Conservation (phyloP, 2,888 invertebrate genomes). For the Tetragonula carbonaria region DNA sequence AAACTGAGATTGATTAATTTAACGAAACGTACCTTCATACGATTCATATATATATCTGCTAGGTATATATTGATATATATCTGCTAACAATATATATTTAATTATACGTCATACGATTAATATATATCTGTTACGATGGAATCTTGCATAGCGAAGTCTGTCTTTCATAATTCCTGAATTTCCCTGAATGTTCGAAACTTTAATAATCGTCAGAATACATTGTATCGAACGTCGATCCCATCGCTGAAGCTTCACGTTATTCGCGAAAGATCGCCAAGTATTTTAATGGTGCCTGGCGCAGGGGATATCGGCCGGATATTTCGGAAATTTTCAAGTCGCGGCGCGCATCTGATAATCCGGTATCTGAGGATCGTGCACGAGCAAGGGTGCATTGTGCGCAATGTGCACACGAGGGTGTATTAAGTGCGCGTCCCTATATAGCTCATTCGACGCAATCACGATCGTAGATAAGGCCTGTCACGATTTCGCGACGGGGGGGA, state of each 20-base stretch:
- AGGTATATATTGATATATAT: too few relatives aligned
- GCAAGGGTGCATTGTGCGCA: slow-evolving; percentile 54
- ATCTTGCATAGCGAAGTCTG: too few relatives aligned
- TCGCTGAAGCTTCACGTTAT: not conserved
- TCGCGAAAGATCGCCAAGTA: not conserved
- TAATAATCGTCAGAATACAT: too few relatives aligned
- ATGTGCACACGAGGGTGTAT: slow-evolving; percentile 54
- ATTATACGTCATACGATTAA: too few relatives aligned
- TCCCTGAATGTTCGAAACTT: too few relatives aligned
- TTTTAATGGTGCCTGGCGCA: not conserved
- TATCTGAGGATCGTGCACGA: slow-evolving; percentile 47
- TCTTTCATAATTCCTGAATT: too few relatives aligned
- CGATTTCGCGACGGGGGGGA: slow-evolving; percentile 33
- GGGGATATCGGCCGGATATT: slow-evolving; percentile 13
- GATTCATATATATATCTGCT: too few relatives aligned
- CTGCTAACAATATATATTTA: too few relatives aligned
- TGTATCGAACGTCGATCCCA: not conserved
- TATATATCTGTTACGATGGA: too few relatives aligned
- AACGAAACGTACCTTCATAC: too few relatives aligned
- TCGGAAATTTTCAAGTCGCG: slow-evolving; percentile 30
- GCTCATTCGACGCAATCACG: slow-evolving; percentile 49
- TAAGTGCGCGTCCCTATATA: slow-evolving; percentile 52
- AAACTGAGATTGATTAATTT: too few relatives aligned
- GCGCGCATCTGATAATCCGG: slow-evolving; percentile 49
- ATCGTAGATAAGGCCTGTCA: slow-evolving; percentile 61